These are phyloP conservation scores for Alsophila aescularia DNA, from an alignment of 2,888 invertebrate species.

Conservation along the genomic window DNA sequence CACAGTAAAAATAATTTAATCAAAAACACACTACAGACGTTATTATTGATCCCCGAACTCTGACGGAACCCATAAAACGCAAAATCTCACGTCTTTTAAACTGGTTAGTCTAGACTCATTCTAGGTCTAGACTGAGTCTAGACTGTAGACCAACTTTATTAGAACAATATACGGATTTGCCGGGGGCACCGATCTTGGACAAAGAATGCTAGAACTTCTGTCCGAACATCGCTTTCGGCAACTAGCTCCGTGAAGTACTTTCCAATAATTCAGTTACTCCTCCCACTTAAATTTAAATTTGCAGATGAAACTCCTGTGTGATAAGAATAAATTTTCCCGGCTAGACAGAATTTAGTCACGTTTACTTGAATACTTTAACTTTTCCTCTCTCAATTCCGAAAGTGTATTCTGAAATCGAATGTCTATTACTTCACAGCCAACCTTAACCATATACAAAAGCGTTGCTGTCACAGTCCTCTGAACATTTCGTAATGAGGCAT, in stretches of 20 bases:
- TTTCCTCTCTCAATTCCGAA: slow-evolving; percentile 11
- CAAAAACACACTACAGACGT: slow-evolving; percentile 32
- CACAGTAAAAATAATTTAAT: not conserved
- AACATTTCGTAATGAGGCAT: slow-evolving; percentile 32
- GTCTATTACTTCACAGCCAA: slow-evolving; percentile 9
- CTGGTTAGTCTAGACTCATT: slow-evolving; percentile 70
- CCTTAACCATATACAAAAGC: slow-evolving; percentile 2
- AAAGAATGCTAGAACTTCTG: slow-evolving; percentile 18
- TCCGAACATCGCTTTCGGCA: slow-evolving; percentile 8
- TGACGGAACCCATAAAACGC: slow-evolving; percentile 37
- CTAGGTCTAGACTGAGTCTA: slow-evolving; percentile 80
- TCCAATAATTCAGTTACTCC: slow-evolving; percentile 13
- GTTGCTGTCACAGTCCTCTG: slow-evolving; percentile 24
- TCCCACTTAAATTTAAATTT: slow-evolving; percentile 26
- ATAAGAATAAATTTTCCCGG: slow-evolving; percentile 25
- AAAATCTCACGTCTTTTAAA: slow-evolving; percentile 42
- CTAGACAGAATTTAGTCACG: slow-evolving; percentile 25
- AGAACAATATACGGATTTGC: slow-evolving; percentile 41
- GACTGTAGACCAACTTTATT: slow-evolving; percentile 76
- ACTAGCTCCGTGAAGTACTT: not conserved
- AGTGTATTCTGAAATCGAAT: not conserved
- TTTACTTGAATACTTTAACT: slow-evolving; percentile 15
- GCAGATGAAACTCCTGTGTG: slow-evolving; percentile 27
- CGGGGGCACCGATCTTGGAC: slow-evolving; percentile 25
- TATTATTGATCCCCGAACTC: slow-evolving; percentile 41